Evolutionary conservation across 1,140 invertebrate species (phyloP).

Genomic region (Tribolium castaneum): DNA sequence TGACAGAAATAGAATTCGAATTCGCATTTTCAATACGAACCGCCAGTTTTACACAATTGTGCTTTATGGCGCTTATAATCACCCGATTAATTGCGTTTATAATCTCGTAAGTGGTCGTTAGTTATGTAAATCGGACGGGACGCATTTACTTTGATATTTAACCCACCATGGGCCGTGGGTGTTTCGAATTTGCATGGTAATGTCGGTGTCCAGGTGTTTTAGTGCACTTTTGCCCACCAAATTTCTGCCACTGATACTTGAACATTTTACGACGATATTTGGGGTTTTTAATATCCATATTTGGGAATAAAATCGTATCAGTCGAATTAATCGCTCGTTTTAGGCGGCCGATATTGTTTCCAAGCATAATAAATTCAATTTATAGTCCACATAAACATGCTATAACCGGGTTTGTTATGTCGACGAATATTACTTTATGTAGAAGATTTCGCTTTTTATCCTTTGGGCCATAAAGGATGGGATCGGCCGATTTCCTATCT

Average conservation of each 20-base stretch:
- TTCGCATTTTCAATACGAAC: slow-evolving; percentile 11
- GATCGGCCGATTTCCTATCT: not conserved
- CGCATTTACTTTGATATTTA: slow-evolving; percentile 32
- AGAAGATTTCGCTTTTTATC: slow-evolving; percentile 1
- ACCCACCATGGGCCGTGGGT: slow-evolving; percentile 25
- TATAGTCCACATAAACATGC: slow-evolving; percentile 30
- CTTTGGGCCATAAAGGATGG: not conserved
- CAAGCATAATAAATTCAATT: slow-evolving; percentile 39
- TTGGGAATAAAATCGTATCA: slow-evolving; percentile 20
- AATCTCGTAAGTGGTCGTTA: slow-evolving; percentile 29
- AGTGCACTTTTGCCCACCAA: not conserved
- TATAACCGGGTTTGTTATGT: slow-evolving; percentile 33
- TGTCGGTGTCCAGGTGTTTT: not conserved
- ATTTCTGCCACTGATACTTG: not conserved
- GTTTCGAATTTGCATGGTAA: slow-evolving; percentile 27
- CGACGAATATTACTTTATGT: slow-evolving; percentile 10
- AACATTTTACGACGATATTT: slow-evolving; percentile 19
- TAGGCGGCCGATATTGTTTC: slow-evolving; percentile 35
- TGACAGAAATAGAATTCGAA: slow-evolving; percentile 36
- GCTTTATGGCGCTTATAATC: slow-evolving; percentile 6
- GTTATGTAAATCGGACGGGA: slow-evolving; percentile 30
- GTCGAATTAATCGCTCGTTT: slow-evolving; percentile 32
- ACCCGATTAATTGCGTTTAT: slow-evolving; percentile 1
- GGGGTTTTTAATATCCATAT: slow-evolving; percentile 29
- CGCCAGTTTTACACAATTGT: not conserved